Evolutionary conservation across 2,888 invertebrate species (phyloP), one percentile per base, ranked within the genome.

Genomic region (Icerya purchasi): DNA sequence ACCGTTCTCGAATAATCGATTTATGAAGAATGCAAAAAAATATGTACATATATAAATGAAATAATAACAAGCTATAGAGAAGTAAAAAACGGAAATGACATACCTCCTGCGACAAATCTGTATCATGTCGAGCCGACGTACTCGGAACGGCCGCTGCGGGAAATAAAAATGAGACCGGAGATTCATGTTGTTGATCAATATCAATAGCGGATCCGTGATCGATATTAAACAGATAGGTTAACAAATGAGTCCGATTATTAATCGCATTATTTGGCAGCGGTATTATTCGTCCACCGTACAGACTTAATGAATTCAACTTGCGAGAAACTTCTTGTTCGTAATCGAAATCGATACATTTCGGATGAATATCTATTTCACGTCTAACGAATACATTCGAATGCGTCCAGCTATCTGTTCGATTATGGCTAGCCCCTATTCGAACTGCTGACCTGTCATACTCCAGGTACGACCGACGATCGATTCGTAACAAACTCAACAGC

Each of bases 401-500:
- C 82, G 81, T 22, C 83, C 82, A 72, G 81, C 62, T 62, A 57
- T 64, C 61, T 19, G 63, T 62, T n/a, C 66, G 64, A 57, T 66
- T 73, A 0, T 79, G 57, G 50, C 54, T 77, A 10, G 78, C 75
- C 22, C 75, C 71, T 52, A 79, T 72, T 60, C 74, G 72, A 64
- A 74, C 74, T 2, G 73, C 73, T 62, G 75, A 75, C 60, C 77
- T 78, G 66, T 80, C 65, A 54, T 65, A 63, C 24, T 65, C 66
- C 25, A 63, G 52, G 22, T 60, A 24, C 2, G 57, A 53, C 55
- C 63, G 61, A 0, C 85, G 83, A 69, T 86, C 82, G 18, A 83
- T 82, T 66, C 86, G 79, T 59, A 91, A 72, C 64, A 91, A 76
- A 71, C 89, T 83, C 67, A 90, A 74, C 65, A 90, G 77, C 70